Base-by-base conservation (phyloP, 2,888 invertebrate genomes). In the Catocala nupta region DNA sequence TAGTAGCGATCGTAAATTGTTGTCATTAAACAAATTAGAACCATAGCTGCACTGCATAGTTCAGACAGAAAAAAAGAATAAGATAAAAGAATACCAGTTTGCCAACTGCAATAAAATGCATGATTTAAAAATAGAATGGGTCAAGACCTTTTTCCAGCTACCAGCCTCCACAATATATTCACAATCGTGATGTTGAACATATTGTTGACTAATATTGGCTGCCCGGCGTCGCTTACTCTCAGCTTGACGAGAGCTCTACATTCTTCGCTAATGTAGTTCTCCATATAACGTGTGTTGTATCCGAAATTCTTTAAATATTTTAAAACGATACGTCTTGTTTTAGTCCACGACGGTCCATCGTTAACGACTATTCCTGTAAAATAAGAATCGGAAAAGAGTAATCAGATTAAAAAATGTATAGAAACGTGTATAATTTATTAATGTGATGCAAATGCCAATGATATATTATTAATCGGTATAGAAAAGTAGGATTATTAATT, bases 121-220 rank as follows among this genome's bases (percentile, higher is more conserved):
- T 47, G 6, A 6, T 16, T 55, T 47, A 0, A 34, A 44, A 39
- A 48, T 39, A 51, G 44, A 53, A 47, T 53, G n/a, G 13, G 16
- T 12, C 11, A 11, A 59, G 71, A 94, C 95, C 96, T 93, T 86
- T 94, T 94, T 0, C 96, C 96, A 16, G 96, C 96, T 52, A 97
- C 94, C 85, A 97, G 93, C 34, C 95, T 93, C 97, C 97, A 97
- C 42, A 97, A 82, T 0, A 96, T 95, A 85, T 97, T 97, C 5
- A 97, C 84, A 4, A 96, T 95, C 0, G 96, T 93, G 0, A 96
- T 91, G 71, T 96, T 96, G 75, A 97, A 96, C 59, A 95, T 91
- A 7, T 90, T 84, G 65, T 96, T 95, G 71, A 96, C 95, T 0
- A 81, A 76, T 0, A 96, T 85, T 0, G 95, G 91, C 69, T 65